Base-by-base conservation (phyloP, 64 coral and sea anemone genomes). In the Actinia equina region DNA sequence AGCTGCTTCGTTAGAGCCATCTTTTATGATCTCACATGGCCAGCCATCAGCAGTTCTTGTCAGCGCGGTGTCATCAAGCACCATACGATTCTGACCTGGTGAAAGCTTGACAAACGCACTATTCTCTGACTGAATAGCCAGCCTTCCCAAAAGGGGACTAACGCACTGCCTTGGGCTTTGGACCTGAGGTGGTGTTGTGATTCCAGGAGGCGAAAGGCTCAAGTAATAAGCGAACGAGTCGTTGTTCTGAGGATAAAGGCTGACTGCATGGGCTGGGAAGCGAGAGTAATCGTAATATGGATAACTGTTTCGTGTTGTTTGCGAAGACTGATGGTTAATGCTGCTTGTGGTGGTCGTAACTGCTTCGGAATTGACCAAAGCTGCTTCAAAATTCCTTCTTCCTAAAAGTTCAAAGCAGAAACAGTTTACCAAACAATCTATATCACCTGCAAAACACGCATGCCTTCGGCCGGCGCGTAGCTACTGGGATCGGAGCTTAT, bases 51-150 rank as follows among this genome's bases (percentile, higher is more conserved):
- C 7, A 0, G 46, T 49, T 4, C 7, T 49, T 49, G 30, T 37
- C 30, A 49, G 42, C 10, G 26, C n/a, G n/a, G n/a, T 12, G 14
- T 5, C 69, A 7, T 74, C 23, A 74, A 27, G 7, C 20, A 41
- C 1, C n/a, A 30, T 13, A 15, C 25, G 69, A 52, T 49, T 81
- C 22, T 81, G 77, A 44, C 16, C 41, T 9, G 78, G 78, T 15
- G 49, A 81, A 81, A 52, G 17, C 78, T 37, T 81, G 16, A 49
- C 78, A 51, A 81, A 81, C 5, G 78, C 78, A 52, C 78, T 81
- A 52, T 81, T 81, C 17, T 81, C 78, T 52, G 78, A 81, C 30
- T 37, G 30, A 81, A 19, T 17, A 81, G 15, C 52, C 2, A 81
- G 78, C 17, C 44, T 17, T 81, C 78, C 78, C 7, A 52, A 13